Evolutionary conservation across 2,888 invertebrate species (phyloP), one percentile per base, ranked within the genome.

Genomic region (Chydorus sphaericus): DNA sequence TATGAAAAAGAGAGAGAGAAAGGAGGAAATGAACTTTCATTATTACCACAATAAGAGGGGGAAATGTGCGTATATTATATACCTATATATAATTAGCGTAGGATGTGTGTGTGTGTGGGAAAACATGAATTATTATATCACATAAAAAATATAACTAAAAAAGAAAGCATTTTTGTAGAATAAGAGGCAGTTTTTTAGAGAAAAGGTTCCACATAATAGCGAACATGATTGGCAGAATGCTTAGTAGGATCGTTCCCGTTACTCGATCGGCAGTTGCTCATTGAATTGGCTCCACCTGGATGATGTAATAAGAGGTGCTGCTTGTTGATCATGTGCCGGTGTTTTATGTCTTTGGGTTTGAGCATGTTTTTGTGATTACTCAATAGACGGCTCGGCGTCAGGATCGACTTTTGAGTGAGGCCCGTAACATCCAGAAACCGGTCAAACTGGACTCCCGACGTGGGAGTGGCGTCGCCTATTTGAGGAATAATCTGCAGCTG

Each of bases 391-490:
- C 78, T 76, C 1, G 80, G 79, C 10, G 81, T 80, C 63, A 81
- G 73, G 64, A 85, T 81, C 48, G 84, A 83, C 70, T 85, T 85
- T 61, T 83, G 83, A 70, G 84, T 85, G 59, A 85, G 75, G 55
- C 85, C 85, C 54, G 85, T 85, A 20, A 82, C 80, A 68, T 85
- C 85, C 53, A 85, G 71, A 66, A 85, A 85, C 67, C 82, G 79
- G 69, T 85, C 85, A 64, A 85, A 85, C 20, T 65, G 69, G 39
- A 44, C 44, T 18, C 33, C 52, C 1, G 52, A 36, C 33, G 31
- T 52, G 10, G 52, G 52, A 8, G 52, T 52, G 20, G 36, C 33
- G 36, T 52, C 52, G 23, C 52, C 52, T n/a, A 52, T 14, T 52
- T 52, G 52, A 18, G 52, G 52, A 1, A 52, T 18, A 16, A 44